Evolutionary conservation across 1,140 invertebrate genomes (phyloP), one percentile per base, ranked within the genome.

Genomic region (Zaprionus nigranus): DNA sequence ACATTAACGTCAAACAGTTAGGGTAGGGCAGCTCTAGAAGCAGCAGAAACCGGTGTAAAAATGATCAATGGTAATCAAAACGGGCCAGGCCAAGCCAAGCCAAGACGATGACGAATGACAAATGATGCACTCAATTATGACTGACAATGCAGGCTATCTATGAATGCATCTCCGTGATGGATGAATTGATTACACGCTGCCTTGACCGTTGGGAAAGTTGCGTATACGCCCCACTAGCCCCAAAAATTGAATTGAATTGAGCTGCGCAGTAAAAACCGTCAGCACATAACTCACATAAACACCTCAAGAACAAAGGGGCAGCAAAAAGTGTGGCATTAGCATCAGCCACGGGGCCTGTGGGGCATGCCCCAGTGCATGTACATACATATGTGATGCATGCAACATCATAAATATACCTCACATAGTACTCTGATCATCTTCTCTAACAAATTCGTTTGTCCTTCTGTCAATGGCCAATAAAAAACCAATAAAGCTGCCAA

Each of bases 401-500:
- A 75, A 75, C 70, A 82, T 90, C 85, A 90, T 90, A 90, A 90
- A 90, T 78, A 90, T 81, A 61, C 57, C 20, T 2, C 3, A 13
- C 2, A 17, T 17, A 22, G 9, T 22, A 20, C 46, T 9, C 77
- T 51, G 46, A 26, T 54, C 43, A 40, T 26, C 30, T 38, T 34
- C 58, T 20, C 67, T 70, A 77, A 77, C 74, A 91, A 91, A 81
- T 90, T 91, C 64, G 80, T 87, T 90, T 90, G 85, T 91, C 86
- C 86, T 90, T 90, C 86, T 82, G 87, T 90, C 86, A 90, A 90
- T 90, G 86, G 87, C 79, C 91, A 81, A 92, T 92, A 92, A 92
- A 92, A 92, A 92, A 78, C 86, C 85, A 90, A 90, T 90, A 90
- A 90, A 90, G 85, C 86, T 90, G 85, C 86, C 85, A 90, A 40